Evolutionary conservation across 2,113 vertebrate genomes (phyloP), one percentile per base, ranked within the genome.

Genomic region (Scalopus aquaticus): DNA sequence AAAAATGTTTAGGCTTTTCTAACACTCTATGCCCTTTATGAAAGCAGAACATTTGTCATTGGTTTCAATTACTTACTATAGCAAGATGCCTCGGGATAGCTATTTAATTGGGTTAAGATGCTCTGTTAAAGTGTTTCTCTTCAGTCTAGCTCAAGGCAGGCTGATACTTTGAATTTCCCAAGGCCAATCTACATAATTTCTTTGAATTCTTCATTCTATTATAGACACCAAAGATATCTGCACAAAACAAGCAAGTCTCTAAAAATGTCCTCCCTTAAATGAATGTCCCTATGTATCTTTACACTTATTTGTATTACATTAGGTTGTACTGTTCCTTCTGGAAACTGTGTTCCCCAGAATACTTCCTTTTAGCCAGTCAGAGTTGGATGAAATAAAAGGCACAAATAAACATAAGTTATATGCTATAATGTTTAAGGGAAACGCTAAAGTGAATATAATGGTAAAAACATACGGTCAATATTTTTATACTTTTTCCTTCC

Each of bases 81-180:
- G 84, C 93, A 90, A 80, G 72, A 91, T 90, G 91, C 94, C 93
- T 32, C 30, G 69, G 93, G 87, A 95, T 76, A 93, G 77, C 77
- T 84, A 83, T 95, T 97, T 97, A 97, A 96, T 93, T 97, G 96
- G 91, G 96, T 95, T 97, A 97, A 97, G 90, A 94, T 54, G 77
- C 87, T 82, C 93, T 94, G 82, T 88, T 93, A 91, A 83, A 95
- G 73, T 85, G 65, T 95, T 84, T 80, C 72, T 97, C 84, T 92
- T 96, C 81, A 85, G 87, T 81, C 26, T 95, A 81, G 39, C 95
- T 96, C 87, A 94, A 96, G 83, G 76, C 80, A 73, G 17, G n/a
- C 49, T 88, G 35, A 35, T 76, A 56, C 26, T 95, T 79, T 82
- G 76, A 92, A 83, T 94, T 96, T 79, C 87, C 39, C 80, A 92